Conservation (phyloP, 2,888 invertebrate genomes). For the Automeris io region DNA sequence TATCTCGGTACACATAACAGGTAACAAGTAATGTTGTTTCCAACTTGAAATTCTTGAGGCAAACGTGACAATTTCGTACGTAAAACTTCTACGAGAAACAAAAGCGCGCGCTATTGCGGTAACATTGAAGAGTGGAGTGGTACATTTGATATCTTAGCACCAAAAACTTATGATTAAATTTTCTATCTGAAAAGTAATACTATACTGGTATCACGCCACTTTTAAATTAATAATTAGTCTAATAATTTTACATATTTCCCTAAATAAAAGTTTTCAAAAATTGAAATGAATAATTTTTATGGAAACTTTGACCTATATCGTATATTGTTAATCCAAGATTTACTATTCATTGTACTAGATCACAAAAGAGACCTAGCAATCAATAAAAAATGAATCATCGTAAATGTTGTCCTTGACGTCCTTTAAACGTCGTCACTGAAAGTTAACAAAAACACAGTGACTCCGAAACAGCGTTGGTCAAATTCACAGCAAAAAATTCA, state of each 20-base stretch:
- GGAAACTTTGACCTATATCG: too few relatives aligned
- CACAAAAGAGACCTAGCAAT: too few relatives aligned
- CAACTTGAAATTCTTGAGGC: slow-evolving; percentile 5
- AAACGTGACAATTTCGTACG: slow-evolving; percentile 5
- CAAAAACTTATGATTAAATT: slow-evolving; percentile 21
- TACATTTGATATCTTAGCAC: slow-evolving; percentile 14
- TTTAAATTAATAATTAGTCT: too few relatives aligned
- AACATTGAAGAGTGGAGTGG: slow-evolving; percentile 2
- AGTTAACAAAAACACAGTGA: background rate
- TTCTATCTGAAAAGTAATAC: too few relatives aligned
- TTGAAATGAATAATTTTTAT: too few relatives aligned
- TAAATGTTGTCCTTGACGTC: background rate
- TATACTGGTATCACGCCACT: too few relatives aligned
- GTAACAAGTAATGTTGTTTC: background rate
- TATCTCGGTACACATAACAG: too few relatives aligned
- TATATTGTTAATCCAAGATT: too few relatives aligned
- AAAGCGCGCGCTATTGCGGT: slow-evolving; percentile 2
- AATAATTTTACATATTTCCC: too few relatives aligned
- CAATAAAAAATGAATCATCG: too few relatives aligned
- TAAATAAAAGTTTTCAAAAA: too few relatives aligned
- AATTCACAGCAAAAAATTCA: slow-evolving; percentile 7
- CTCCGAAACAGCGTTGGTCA: background rate
- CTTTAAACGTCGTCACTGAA: background rate
- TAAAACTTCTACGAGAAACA: background rate
- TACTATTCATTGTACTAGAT: too few relatives aligned